These are phyloP conservation scores for Drosophila robusta DNA, from an alignment of 2,888 invertebrate species.

Conservation along the genomic window DNA sequence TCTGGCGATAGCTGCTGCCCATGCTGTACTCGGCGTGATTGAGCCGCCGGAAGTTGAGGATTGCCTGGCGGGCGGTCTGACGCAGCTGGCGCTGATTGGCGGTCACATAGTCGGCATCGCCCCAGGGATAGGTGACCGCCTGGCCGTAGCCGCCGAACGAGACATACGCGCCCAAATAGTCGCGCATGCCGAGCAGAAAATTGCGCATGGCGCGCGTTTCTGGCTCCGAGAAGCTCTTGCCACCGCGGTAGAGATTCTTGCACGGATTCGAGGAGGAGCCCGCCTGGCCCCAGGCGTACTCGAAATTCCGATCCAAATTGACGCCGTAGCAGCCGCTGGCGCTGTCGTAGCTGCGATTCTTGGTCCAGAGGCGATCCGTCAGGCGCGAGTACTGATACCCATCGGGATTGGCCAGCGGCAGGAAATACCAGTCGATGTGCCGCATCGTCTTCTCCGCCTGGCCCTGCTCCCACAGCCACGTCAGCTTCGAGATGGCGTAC, in stretches of 20 bases:
- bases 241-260: slow-evolving; percentile 91
- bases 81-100: slow-evolving; percentile 75
- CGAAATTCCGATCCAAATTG: slow-evolving; percentile 94
- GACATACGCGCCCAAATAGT: slow-evolving; percentile 78
- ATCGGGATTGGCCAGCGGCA: slow-evolving; percentile 92
- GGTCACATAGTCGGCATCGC: slow-evolving; percentile 83
- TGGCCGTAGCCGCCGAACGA: slow-evolving; percentile 85
- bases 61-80: slow-evolving; percentile 70
- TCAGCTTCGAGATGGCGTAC: slow-evolving; percentile 90
- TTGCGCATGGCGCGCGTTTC: slow-evolving; percentile 89
- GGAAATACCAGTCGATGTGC: slow-evolving; percentile 93
- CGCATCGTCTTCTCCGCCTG: slow-evolving; percentile 87
- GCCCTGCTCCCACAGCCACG: slow-evolving; percentile 86
- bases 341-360: slow-evolving; percentile 88
- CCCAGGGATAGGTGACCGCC: slow-evolving; percentile 85
- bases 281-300: slow-evolving; percentile 93
- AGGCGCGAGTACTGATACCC: slow-evolving; percentile 93
- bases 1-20: slow-evolving; percentile 81
- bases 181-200: slow-evolving; percentile 84
- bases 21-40: slow-evolving; percentile 81
- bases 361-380: slow-evolving; percentile 93
- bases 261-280: slow-evolving; percentile 92
- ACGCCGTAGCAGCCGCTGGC: slow-evolving; percentile 89
- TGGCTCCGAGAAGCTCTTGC: slow-evolving; percentile 93
- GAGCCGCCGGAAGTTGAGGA: slow-evolving; percentile 75